These are phyloP conservation scores for Phyllostomus hastatus DNA, from an alignment of 2,113 vertebrate species.

Conservation along the genomic window DNA sequence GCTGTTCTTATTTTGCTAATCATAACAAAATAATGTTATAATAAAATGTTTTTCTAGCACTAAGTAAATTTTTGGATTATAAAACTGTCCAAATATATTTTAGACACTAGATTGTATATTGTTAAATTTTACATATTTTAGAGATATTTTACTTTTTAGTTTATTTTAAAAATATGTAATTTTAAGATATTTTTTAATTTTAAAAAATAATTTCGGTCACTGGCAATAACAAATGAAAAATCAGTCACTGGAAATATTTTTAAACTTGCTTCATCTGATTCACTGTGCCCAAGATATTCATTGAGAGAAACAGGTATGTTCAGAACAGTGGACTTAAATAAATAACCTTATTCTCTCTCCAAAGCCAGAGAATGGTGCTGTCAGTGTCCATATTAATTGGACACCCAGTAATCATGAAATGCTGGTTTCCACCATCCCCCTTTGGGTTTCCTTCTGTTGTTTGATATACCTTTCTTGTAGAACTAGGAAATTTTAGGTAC, in stretches of 20 bases:
- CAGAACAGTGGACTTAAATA: background rate
- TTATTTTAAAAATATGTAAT: background rate
- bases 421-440: background rate
- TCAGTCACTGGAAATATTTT: background rate
- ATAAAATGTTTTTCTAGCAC: conserved; percentile 1
- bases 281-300: background rate
- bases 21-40: background rate
- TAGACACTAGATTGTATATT: background rate
- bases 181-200: conserved; percentile 20
- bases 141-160: background rate
- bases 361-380: background rate
- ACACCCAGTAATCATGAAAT: background rate
- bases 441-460: background rate
- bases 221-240: background rate
- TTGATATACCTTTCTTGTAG: background rate
- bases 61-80: conserved; percentile 25
- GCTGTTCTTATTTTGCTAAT: background rate
- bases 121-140: background rate
- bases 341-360: background rate
- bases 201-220: background rate
- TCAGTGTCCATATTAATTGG: background rate
- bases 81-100: background rate
- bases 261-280: background rate
- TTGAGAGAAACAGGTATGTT: background rate
- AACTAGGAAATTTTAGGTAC: background rate